Conservation (phyloP, 2,888 invertebrate genomes). For the Lasioglossum leucozonium region DNA sequence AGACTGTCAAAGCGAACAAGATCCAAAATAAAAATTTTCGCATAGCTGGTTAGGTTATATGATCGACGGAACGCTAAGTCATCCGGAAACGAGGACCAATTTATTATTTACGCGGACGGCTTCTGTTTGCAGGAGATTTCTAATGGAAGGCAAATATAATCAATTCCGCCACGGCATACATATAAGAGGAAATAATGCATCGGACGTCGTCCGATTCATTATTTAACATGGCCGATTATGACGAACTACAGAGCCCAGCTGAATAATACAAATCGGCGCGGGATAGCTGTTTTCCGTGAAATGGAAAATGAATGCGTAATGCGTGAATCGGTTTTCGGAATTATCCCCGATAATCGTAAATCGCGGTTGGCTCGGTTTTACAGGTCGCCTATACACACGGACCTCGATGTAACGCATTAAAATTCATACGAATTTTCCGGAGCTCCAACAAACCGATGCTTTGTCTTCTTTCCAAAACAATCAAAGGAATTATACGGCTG, state of each 20-base stretch:
- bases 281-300: slow-evolving; percentile 41
- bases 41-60: neutral
- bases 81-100: slow-evolving; percentile 42
- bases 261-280: slow-evolving; percentile 39
- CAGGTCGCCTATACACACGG: neutral
- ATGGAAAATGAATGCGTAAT: slow-evolving; percentile 52
- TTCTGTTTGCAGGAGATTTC: slow-evolving; percentile 72
- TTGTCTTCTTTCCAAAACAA: neutral
- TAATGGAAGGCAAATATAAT: slow-evolving; percentile 83
- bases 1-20: neutral
- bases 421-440: neutral
- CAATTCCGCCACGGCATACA: slow-evolving; percentile 74
- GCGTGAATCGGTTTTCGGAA: slow-evolving; percentile 25
- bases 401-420: neutral
- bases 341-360: slow-evolving; percentile 45
- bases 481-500: neutral
- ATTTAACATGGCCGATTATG: slow-evolving; percentile 50
- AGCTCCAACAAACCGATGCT: neutral
- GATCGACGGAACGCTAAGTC: neutral
- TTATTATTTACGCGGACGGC: slow-evolving; percentile 77
- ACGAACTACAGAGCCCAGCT: slow-evolving; percentile 33
- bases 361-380: slow-evolving; percentile 8
- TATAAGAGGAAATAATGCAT: slow-evolving; percentile 81
- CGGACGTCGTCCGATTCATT: slow-evolving; percentile 51
- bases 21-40: neutral